Evolutionary conservation across 1,140 invertebrate genomes (phyloP).

Genomic region (Temnothorax curvispinosus): DNA sequence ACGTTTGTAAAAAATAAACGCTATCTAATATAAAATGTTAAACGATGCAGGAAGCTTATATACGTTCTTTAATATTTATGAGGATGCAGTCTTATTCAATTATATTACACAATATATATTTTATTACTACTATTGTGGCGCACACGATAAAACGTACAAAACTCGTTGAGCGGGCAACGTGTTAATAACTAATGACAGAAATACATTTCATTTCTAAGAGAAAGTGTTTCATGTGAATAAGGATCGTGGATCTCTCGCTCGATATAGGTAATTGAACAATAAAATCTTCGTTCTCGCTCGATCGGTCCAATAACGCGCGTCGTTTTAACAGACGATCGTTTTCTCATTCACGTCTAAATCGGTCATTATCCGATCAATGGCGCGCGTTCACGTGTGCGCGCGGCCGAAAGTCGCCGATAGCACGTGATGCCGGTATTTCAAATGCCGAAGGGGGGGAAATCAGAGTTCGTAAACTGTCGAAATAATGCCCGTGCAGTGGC

Average conservation of each 20-base stretch:
- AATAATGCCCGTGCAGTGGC: conserved; percentile 33
- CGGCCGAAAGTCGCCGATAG: conserved; percentile 25
- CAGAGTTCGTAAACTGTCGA: conserved; percentile 53
- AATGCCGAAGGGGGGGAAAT: conserved; percentile 22
- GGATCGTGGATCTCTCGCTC: background rate
- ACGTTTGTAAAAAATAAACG: too few species aligned
- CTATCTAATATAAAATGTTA: too few species aligned
- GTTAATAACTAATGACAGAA: background rate
- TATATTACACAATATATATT: too few species aligned
- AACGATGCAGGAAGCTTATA: too few species aligned
- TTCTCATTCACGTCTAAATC: conserved; percentile 21
- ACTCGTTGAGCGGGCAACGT: too few species aligned
- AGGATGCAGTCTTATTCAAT: too few species aligned
- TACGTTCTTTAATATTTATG: too few species aligned
- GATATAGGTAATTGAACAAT: conserved; percentile 20
- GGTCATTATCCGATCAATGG: conserved; percentile 46
- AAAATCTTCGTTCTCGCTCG: background rate
- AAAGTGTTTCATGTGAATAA: background rate
- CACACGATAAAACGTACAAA: too few species aligned
- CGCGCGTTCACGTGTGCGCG: conserved; percentile 14
- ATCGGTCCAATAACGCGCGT: background rate
- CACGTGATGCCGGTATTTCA: conserved; percentile 9
- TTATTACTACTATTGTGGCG: too few species aligned
- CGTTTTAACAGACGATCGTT: conserved; percentile 32
- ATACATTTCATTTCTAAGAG: background rate